Evolutionary conservation across 2,888 invertebrate species (phyloP).

Genomic region (Yponomeuta plumbellus): DNA sequence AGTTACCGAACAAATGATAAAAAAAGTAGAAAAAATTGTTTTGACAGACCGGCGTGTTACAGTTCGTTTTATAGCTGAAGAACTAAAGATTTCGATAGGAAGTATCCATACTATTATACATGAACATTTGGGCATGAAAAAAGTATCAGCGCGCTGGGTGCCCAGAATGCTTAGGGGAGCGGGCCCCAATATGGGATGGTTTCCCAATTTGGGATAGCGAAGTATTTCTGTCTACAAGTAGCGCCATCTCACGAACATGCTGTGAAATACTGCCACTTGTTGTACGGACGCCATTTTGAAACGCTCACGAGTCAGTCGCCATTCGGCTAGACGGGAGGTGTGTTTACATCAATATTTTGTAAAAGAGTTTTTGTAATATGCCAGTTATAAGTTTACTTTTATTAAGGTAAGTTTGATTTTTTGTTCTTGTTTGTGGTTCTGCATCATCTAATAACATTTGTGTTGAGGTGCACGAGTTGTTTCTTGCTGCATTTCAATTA

Average conservation of each 20-base stretch:
- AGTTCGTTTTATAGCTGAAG: too few relatives aligned
- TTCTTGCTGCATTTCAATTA: conserved; percentile 3
- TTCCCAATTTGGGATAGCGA: conserved; percentile 4
- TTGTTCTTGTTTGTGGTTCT: conserved; percentile 3
- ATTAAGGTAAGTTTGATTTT: conserved; percentile 4
- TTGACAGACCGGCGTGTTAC: too few relatives aligned
- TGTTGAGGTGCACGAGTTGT: not conserved
- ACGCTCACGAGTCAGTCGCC: conserved; percentile 3
- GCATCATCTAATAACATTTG: not conserved
- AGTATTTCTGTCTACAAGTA: conserved; percentile 1
- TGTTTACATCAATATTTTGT: not conserved
- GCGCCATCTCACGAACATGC: not conserved
- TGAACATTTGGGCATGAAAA: too few relatives aligned
- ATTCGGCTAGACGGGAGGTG: conserved; percentile 4
- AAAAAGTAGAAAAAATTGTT: too few relatives aligned
- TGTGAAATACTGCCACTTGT: not conserved
- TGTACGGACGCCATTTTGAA: not conserved
- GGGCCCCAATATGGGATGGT: too few relatives aligned
- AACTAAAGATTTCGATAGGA: too few relatives aligned
- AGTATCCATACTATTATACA: too few relatives aligned
- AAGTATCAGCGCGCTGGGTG: too few relatives aligned
- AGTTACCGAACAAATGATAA: too few relatives aligned
- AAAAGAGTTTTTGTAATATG: not conserved
- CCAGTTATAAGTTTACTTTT: not conserved
- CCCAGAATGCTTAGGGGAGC: too few relatives aligned